These are phyloP conservation scores for Aptenodytes forsteri DNA, from an alignment of 2,113 vertebrate genomes.

Conservation along the genomic window DNA sequence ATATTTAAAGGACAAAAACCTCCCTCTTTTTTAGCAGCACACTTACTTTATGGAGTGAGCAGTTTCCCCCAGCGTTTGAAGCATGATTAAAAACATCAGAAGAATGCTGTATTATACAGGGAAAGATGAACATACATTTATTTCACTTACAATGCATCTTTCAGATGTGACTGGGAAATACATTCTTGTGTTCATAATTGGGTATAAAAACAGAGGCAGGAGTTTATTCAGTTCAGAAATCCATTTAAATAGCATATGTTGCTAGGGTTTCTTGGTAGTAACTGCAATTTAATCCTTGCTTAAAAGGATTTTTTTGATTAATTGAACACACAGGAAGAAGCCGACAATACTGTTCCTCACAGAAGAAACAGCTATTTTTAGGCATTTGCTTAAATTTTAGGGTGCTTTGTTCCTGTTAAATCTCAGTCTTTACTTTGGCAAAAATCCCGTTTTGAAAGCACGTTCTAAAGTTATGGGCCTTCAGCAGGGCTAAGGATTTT, in stretches of 20 bases:
- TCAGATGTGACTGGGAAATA: background rate
- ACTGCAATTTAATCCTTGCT: slow-evolving; percentile 26
- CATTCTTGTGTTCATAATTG: background rate
- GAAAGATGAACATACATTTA: background rate
- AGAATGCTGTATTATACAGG: background rate
- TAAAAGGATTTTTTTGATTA: slow-evolving; percentile 29
- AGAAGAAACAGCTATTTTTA: slow-evolving; percentile 52
- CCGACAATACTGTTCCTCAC: background rate
- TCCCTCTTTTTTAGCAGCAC: background rate
- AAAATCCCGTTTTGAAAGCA: background rate
- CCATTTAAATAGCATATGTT: background rate
- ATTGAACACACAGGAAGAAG: slow-evolving; percentile 48
- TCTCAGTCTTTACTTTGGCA: slow-evolving; percentile 20
- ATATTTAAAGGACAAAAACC: background rate
- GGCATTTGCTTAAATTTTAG: slow-evolving; percentile 25
- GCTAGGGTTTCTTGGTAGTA: background rate
- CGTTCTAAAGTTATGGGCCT: background rate
- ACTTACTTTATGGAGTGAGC: background rate
- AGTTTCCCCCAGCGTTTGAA: background rate
- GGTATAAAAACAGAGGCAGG: background rate
- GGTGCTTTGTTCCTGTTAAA: slow-evolving; percentile 40
- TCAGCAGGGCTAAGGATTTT: background rate
- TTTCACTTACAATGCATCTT: background rate
- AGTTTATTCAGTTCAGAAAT: background rate
- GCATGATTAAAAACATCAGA: background rate